A percentile compares a stretch with the other conserved stretches of the same genome.
phyloP scores from a whole-genome alignment of 2,888 invertebrate genomes.

The Epistrophe eligans region DNA sequence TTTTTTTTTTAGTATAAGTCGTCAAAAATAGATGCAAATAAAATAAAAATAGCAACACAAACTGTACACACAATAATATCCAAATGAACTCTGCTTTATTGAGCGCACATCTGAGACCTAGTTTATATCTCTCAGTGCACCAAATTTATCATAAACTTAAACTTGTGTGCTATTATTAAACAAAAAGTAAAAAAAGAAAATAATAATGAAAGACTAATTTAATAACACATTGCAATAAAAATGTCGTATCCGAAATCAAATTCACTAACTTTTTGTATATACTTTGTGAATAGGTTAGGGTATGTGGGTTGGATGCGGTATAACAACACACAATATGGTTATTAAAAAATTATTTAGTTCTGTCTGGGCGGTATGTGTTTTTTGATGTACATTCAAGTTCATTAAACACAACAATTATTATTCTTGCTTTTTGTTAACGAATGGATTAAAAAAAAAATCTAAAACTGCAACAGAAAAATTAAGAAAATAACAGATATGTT shows the following conservation, averaged over 20 bases:
- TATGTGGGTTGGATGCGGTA: slow-evolving; percentile 3
- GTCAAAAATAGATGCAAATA: neutral
- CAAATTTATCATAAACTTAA: no score
- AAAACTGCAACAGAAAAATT: neutral
- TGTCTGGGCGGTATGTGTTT: slow-evolving; percentile 15
- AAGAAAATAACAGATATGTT: neutral
- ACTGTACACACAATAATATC: slow-evolving; percentile 2
- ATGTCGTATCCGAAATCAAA: slow-evolving; percentile 31
- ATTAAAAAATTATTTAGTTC: slow-evolving; percentile 12
- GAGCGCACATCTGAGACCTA: no score
- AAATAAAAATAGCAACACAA: slow-evolving; percentile 15
- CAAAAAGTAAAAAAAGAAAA: slow-evolving; percentile 8
- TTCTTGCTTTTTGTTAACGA: slow-evolving; percentile 17
- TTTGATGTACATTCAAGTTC: slow-evolving; percentile 31
- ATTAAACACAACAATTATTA: slow-evolving; percentile 21
- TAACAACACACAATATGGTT: neutral
- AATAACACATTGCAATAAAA: slow-evolving; percentile 30
- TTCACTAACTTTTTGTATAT: slow-evolving; percentile 10
- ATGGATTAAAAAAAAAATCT: slow-evolving; percentile 1
- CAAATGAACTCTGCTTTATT: neutral
- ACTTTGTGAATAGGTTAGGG: neutral
- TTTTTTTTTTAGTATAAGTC: neutral
- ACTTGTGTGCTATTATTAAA: slow-evolving; percentile 7
- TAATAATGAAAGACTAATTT: slow-evolving; percentile 9
- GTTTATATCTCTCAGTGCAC: no score